Evolutionary conservation across 2,888 invertebrate genomes (phyloP).

Genomic region (Cryptocheilus praepositus): DNA sequence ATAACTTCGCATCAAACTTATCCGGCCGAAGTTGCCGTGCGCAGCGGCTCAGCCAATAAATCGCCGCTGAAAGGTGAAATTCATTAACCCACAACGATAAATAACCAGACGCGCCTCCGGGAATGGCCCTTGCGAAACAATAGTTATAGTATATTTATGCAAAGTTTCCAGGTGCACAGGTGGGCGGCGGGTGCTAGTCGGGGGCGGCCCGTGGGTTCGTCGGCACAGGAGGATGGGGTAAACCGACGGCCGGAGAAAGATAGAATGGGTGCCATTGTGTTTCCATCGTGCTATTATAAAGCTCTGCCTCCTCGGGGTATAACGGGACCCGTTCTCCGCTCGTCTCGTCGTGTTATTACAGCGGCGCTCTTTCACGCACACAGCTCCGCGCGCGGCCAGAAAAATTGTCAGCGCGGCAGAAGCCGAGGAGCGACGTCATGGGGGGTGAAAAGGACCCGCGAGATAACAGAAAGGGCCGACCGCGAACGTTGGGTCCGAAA

Average conservation of each 20-base stretch:
- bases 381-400: too few species aligned
- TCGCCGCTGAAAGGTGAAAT: slow-evolving; percentile 65
- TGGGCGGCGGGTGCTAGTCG: slow-evolving; percentile 19
- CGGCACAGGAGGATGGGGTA: slow-evolving; percentile 18
- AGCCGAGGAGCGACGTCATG: neutral
- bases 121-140: slow-evolving; percentile 63
- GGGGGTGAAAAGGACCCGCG: neutral
- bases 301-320: slow-evolving; percentile 51
- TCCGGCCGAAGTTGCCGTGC: slow-evolving; percentile 37
- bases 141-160: slow-evolving; percentile 73
- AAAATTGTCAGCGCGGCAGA: neutral
- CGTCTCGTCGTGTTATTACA: slow-evolving; percentile 31
- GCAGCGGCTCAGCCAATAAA: slow-evolving; percentile 64
- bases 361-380: slow-evolving; percentile 24
- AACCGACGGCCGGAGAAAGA: slow-evolving; percentile 25
- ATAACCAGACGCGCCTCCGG: slow-evolving; percentile 57
- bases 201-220: slow-evolving; percentile 24
- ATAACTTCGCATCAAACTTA: slow-evolving; percentile 27
- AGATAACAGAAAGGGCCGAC: neutral
- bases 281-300: slow-evolving; percentile 64
- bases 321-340: slow-evolving; percentile 26
- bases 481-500: slow-evolving; percentile 2
- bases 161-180: slow-evolving; percentile 66
- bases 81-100: slow-evolving; percentile 71
- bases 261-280: slow-evolving; percentile 61